Conservation (phyloP, 2,113 vertebrate genomes). For the Suricata suricatta region DNA sequence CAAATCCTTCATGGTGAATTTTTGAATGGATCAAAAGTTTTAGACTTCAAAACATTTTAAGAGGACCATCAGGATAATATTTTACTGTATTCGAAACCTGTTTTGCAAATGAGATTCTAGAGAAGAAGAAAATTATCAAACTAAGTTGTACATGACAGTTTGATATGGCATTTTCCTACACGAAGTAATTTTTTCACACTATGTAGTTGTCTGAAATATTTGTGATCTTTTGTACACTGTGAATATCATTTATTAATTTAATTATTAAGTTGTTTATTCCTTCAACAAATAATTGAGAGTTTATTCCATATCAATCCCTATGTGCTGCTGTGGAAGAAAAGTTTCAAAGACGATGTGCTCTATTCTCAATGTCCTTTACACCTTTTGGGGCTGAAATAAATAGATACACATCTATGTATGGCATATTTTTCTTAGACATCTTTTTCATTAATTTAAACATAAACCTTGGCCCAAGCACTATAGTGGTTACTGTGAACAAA, state of each 20-base stretch:
- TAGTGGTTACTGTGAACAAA: not conserved
- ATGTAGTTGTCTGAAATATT: not conserved
- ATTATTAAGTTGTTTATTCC: not conserved
- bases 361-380: not conserved
- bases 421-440: not conserved
- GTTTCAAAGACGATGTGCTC: not conserved
- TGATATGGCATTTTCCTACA: not conserved
- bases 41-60: not conserved
- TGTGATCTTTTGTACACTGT: not conserved
- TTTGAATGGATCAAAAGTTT: not conserved
- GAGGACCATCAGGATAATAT: not conserved
- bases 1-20: not conserved
- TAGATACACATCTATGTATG: not conserved
- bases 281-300: not conserved
- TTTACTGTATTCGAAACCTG: not conserved
- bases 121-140: conserved; percentile 3
- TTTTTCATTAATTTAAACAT: not conserved
- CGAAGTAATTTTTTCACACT: not conserved
- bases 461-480: not conserved
- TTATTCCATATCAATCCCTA: not conserved
- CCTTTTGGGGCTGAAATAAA: not conserved
- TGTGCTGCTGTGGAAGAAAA: not conserved
- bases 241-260: not conserved
- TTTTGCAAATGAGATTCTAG: not conserved
- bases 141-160: not conserved